A percentile compares a stretch with the other conserved stretches of the same genome.
Evolutionary conservation across 2,113 vertebrate species (phyloP).

Genomic region (Neomonachus schauinslandi): DNA sequence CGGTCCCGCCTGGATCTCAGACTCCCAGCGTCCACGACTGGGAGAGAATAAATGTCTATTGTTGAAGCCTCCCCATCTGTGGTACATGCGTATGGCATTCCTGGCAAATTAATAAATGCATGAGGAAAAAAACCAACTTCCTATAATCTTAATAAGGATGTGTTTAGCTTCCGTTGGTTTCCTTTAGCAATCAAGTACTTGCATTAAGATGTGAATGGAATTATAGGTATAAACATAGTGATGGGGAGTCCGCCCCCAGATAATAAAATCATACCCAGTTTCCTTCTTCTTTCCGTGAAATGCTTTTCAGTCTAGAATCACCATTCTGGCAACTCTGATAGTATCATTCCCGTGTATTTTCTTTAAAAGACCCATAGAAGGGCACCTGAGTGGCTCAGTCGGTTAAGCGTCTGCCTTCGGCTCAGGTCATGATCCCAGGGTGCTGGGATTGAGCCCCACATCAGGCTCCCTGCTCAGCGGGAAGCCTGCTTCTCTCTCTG

Average conservation of each 20-base stretch:
- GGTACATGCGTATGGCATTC: background rate
- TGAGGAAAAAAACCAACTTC: background rate
- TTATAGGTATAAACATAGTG: fast-evolving
- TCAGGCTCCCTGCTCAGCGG: fast-evolving
- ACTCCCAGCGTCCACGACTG: background rate
- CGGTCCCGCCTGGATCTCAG: background rate
- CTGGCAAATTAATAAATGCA: fast-evolving
- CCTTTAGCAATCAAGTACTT: no score
- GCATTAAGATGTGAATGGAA: no score
- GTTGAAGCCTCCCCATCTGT: background rate
- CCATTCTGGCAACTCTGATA: background rate
- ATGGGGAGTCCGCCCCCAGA: background rate
- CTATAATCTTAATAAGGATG: background rate
- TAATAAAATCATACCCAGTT: background rate
- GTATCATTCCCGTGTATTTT: background rate
- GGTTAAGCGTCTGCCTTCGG: background rate
- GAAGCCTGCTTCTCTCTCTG: no score
- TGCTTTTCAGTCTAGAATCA: background rate
- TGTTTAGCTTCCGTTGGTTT: background rate
- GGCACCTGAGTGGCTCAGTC: background rate
- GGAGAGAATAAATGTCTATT: background rate
- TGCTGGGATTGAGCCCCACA: background rate
- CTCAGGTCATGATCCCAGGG: background rate
- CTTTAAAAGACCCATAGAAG: background rate
- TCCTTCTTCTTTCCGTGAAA: background rate